Conservation (phyloP, 2,888 invertebrate genomes). For the Bellardia pandia region DNA sequence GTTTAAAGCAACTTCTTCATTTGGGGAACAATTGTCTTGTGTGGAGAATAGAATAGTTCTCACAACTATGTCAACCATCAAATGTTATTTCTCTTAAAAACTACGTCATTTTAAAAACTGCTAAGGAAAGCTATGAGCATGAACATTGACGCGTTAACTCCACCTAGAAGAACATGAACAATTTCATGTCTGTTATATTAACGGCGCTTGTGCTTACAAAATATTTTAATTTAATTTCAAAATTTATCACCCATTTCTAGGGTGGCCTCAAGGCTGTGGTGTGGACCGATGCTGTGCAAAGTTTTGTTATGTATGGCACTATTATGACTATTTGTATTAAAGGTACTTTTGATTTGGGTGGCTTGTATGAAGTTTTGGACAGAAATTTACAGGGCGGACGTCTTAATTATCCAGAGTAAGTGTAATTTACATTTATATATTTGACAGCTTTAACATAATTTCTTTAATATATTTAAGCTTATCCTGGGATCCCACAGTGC, state of each 20-base stretch:
- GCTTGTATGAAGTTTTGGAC: constrained; percentile 87
- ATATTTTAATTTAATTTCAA: background rate
- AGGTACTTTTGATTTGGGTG: constrained; percentile 90
- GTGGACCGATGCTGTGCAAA: constrained; percentile 93
- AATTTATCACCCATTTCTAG: constrained; percentile 81
- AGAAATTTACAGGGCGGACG: constrained; percentile 89
- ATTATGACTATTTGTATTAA: constrained; percentile 90
- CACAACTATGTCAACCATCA: no score
- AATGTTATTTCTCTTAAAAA: no score
- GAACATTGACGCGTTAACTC: no score
- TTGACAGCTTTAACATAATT: background rate
- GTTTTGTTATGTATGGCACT: constrained; percentile 90
- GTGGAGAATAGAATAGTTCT: no score
- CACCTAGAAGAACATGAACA: no score
- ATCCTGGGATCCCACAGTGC: constrained; percentile 90
- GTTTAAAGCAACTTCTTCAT: constrained; percentile 77
- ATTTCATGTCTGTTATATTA: no score
- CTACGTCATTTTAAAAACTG: no score
- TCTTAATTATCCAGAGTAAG: constrained; percentile 89
- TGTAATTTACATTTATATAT: background rate
- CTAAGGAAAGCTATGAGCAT: no score
- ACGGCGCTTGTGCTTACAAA: background rate
- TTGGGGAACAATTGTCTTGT: no score
- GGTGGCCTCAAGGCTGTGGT: constrained; percentile 92
- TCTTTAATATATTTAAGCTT: constrained; percentile 85